Evolutionary conservation across 2,113 vertebrate species (phyloP).

Genomic region (Cyanistes caeruleus): DNA sequence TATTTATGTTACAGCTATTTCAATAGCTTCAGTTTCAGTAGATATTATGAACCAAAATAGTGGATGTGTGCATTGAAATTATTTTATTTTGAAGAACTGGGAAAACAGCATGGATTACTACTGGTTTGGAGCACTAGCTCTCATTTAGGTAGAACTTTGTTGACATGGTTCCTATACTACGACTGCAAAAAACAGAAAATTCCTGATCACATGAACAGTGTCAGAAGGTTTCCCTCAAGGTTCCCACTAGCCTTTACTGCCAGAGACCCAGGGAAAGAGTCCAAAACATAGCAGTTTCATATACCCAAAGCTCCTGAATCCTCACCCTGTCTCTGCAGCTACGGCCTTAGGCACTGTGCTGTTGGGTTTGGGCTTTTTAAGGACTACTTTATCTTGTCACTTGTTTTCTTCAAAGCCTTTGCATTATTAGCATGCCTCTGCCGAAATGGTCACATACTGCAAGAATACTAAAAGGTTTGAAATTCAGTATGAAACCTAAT

Average conservation of each 20-base stretch:
- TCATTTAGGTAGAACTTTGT: background rate
- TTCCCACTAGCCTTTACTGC: background rate
- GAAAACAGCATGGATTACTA: background rate
- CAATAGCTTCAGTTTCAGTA: background rate
- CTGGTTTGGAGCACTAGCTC: background rate
- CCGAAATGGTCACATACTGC: background rate
- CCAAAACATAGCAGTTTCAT: background rate
- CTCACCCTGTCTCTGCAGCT: background rate
- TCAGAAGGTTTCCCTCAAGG: background rate
- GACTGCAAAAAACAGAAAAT: background rate
- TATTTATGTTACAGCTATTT: background rate
- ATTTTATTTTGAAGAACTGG: background rate
- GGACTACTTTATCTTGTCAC: background rate
- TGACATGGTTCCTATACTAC: background rate
- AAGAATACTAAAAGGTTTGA: background rate
- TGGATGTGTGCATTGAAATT: background rate
- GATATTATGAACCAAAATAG: background rate
- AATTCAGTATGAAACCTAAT: background rate
- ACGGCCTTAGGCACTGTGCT: background rate
- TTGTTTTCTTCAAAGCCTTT: background rate
- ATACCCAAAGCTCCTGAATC: background rate
- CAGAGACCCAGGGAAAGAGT: background rate
- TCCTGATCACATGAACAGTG: background rate
- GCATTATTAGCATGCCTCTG: background rate
- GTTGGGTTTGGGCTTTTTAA: background rate